Conservation (phyloP, 2,797 vertebrate species). For the Eremophila alpestris region DNA sequence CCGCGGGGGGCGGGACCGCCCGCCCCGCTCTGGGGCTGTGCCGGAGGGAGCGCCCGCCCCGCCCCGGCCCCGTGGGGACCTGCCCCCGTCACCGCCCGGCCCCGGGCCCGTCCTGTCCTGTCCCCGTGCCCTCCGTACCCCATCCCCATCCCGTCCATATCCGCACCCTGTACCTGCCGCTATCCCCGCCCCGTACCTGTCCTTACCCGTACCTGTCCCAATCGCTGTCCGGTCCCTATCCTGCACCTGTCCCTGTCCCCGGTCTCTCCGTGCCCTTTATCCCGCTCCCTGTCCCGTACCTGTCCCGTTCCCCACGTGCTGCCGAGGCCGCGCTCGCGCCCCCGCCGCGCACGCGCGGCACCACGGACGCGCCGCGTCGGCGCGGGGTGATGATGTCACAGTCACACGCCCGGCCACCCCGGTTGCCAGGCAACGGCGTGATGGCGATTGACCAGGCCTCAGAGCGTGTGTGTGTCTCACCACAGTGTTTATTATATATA, state of each 20-base stretch:
- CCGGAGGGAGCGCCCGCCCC: not conserved
- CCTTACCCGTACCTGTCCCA: too few species aligned
- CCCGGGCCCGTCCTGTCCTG: not conserved
- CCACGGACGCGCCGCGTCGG: not conserved
- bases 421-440: not conserved
- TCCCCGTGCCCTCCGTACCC: not conserved
- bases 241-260: not conserved
- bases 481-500: not conserved
- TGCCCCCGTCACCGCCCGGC: not conserved
- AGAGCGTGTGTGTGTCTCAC: fast-evolving
- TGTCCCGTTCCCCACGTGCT: not conserved
- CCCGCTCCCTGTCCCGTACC: not conserved
- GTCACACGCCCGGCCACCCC: fast-evolving
- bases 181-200: not conserved
- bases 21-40: not conserved
- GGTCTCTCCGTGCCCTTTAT: too few species aligned
- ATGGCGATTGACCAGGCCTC: fast-evolving
- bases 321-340: not conserved
- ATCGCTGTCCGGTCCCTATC: too few species aligned
- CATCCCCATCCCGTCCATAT: not conserved
- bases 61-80: not conserved
- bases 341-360: not conserved
- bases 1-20: not conserved
- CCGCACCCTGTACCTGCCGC: not conserved
- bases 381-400: fast-evolving